Conservation (phyloP, 2,113 vertebrate species). For the Corythaeola cristata region DNA sequence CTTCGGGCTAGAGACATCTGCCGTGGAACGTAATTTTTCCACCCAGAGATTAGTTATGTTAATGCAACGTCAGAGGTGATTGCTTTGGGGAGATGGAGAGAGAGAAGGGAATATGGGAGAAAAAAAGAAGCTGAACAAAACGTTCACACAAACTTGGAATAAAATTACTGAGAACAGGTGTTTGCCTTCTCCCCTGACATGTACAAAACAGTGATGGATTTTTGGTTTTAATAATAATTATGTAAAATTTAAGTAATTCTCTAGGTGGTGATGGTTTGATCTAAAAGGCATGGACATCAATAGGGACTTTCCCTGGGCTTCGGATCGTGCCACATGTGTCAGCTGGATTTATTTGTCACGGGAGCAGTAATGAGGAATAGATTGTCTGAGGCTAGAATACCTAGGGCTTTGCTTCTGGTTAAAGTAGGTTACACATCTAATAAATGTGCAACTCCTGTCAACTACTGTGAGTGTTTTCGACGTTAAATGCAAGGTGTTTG, state of each 20-base stretch:
- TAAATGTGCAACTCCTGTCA: background rate
- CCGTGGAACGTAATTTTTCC: background rate
- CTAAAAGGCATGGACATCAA: background rate
- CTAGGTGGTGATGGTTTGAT: background rate
- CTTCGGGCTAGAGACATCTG: background rate
- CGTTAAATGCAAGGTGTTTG: background rate
- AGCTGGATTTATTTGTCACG: background rate
- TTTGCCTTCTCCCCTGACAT: background rate
- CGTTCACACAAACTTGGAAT: background rate
- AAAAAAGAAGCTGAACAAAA: conserved; percentile 14
- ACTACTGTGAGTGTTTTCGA: background rate
- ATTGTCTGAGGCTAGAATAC: background rate
- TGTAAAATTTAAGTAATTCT: background rate
- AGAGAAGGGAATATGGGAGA: background rate
- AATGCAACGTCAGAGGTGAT: background rate
- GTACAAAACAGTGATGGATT: background rate
- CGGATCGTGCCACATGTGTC: background rate
- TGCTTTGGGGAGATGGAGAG: background rate
- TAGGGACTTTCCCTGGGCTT: background rate
- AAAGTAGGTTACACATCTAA: background rate
- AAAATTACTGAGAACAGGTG: background rate
- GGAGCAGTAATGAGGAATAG: background rate
- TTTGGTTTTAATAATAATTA: background rate
- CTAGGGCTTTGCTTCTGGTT: background rate
- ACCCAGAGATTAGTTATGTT: background rate